phyloP scores from a whole-genome alignment of 1,140 invertebrate species.

The Aleiodes sp. region DNA sequence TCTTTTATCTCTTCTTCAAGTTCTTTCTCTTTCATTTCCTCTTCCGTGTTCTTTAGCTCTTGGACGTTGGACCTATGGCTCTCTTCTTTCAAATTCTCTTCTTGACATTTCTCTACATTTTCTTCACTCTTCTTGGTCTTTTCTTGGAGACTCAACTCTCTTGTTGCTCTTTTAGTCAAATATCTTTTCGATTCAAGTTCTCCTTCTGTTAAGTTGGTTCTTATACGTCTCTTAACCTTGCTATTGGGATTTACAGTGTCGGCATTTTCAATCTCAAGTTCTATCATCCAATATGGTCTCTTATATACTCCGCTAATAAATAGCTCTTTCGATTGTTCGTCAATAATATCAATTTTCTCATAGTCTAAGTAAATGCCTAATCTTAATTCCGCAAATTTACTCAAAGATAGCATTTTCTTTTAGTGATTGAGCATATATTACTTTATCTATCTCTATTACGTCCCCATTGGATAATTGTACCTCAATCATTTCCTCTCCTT shows the following conservation, averaged over 20 bases:
- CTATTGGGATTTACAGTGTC: not conserved
- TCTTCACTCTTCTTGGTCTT: not conserved
- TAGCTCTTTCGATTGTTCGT: slow-evolving; percentile 3
- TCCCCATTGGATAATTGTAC: slow-evolving; percentile 7
- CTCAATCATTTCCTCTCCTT: slow-evolving; percentile 9
- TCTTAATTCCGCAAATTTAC: slow-evolving; percentile 27
- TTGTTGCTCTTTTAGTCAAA: not conserved
- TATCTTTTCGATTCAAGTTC: slow-evolving; percentile 4
- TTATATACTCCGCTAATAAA: slow-evolving; percentile 26
- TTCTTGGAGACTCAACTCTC: not conserved
- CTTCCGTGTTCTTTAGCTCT: not conserved
- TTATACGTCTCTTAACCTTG: not conserved
- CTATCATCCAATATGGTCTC: slow-evolving; percentile 35
- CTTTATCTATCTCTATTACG: slow-evolving; percentile 3
- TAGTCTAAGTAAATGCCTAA: slow-evolving; percentile 30
- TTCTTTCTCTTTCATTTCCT: not conserved
- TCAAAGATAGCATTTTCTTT: slow-evolving; percentile 25
- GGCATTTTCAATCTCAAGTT: slow-evolving; percentile 19
- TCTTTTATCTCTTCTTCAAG: not conserved
- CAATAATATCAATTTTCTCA: slow-evolving; percentile 23
- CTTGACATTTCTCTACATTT: not conserved
- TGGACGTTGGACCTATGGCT: too few species aligned
- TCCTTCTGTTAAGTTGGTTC: not conserved
- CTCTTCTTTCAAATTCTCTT: too few species aligned
- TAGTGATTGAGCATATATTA: slow-evolving; percentile 19